phyloP scores from a whole-genome alignment of 2,113 vertebrate genomes.

The Machaerirhynchus nigripectus region DNA sequence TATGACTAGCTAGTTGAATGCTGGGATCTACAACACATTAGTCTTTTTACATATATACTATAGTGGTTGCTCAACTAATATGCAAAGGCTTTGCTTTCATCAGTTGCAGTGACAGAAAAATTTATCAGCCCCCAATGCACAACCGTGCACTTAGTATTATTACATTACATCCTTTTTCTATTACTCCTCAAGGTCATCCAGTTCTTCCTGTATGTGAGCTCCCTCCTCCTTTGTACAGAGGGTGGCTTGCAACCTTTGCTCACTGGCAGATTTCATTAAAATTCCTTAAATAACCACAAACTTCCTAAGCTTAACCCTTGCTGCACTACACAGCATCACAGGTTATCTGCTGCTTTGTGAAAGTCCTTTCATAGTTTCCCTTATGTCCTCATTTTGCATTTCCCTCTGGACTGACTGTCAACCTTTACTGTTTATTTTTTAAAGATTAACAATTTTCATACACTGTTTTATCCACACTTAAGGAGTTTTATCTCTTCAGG shows the following conservation, averaged over 20 bases:
- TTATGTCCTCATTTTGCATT: background rate
- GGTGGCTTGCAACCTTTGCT: slow-evolving; percentile 4
- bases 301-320: background rate
- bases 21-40: background rate
- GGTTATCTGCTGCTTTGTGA: background rate
- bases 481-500: background rate
- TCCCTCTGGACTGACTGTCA: background rate
- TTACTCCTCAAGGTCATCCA: slow-evolving; percentile 46
- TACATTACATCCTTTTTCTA: slow-evolving; percentile 46
- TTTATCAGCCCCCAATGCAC: slow-evolving; percentile 6
- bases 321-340: background rate
- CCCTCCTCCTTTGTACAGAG: background rate
- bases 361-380: background rate
- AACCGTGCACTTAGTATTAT: slow-evolving; percentile 47
- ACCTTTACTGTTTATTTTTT: background rate
- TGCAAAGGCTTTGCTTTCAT: slow-evolving; percentile 12
- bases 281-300: slow-evolving; percentile 32
- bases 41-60: background rate
- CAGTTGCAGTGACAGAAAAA: slow-evolving; percentile 6
- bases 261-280: slow-evolving; percentile 22
- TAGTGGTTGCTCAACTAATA: background rate
- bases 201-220: background rate
- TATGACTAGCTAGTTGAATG: background rate
- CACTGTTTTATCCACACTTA: background rate
- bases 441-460: background rate